Evolutionary conservation across 2,888 invertebrate genomes (phyloP), one percentile per base, ranked within the genome.

Genomic region (Lasioglossum malachurum): DNA sequence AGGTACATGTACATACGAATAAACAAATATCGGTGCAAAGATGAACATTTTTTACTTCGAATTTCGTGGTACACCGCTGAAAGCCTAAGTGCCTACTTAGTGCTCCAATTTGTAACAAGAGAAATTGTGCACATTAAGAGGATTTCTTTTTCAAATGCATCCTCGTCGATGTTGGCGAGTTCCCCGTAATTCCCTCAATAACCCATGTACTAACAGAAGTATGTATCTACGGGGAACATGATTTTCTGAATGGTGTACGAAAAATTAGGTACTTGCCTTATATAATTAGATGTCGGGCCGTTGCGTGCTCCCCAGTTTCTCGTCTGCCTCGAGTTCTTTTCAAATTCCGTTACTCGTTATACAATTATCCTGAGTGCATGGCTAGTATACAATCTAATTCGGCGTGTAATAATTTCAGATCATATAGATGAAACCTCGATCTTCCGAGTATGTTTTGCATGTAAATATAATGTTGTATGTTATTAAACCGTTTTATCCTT

Each of bases 101-200:
- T 12, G 23, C 10, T 27, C 27, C 23, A 74, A 53, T 74, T 74
- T 49, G 74, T 19, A 46, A 49, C 35, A 49, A 53, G 31, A 74
- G 35, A 74, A 49, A 49, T 35, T 31, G 49, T 35, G 5, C 49
- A 12, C 10, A 74, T 35, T 53, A 49, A 74, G 31, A 31, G 46
- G 73, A 14, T 46, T 46, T 16, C 73, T 73, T 73, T 57, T 35
- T 46, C 49, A 71, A 23, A n/a, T 44, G 73, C 73, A 73, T 73
- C 73, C 73, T 46, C 41, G 27, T 73, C 73, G 46, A 19, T 73
- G 73, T 19, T 46, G 73, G 46, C 31, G 46, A 73, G 49, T 35
- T 74, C 35, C 49, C 19, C 19, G 35, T n/a, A 53, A 74, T 74
- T 74, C 49, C 35, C 35, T 74, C 49, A 35, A 74, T 74, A 35